Base-by-base conservation (phyloP, 2,888 invertebrate genomes). In the Geotrupes spiniger region DNA sequence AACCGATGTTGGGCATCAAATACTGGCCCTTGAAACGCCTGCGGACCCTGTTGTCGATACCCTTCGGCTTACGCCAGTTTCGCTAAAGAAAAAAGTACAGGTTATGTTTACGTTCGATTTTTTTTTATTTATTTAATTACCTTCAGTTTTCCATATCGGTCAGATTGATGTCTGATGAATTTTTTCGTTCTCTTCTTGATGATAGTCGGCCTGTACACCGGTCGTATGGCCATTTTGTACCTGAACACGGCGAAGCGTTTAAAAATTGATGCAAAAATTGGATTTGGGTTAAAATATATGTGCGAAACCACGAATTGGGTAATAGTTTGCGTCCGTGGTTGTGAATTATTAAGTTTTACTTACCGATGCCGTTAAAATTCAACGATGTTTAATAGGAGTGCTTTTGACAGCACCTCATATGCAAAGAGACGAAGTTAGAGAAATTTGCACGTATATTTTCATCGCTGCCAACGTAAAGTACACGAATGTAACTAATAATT, bases 41-140 rank as follows among this genome's bases (percentile, higher is more conserved):
- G 63, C 99, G 87, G 39, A 99, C 98, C 77, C 98, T 86, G 86
- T 99, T 99, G 79, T 99, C 99, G 77, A 99, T 99, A 93, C 99
- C 99, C 80, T 97, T 97, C 12, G 99, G 99, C 79, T 97, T 99
- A 73, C 99, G 88, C 99, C 99, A 99, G 84, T 92, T 95, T 62
- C 89, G 83, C 92, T 92, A 64, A 11, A 75, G 70, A 50, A 41
- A 56, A 43, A 48, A 27, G 43, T 45, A 40, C n/a, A 51, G 17
- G 42, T 42, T 39, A 53, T 40, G 25, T 10, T 36, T 52, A 44
- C 52, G 42, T 16, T 46, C 39, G 28, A 45, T 40, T 48, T 47
- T 42, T 36, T 42, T 21, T 14, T 44, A 21, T 21, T 3, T 6
- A 21, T 4, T 6, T 4, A 21, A 21, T 53, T 74, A 90, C 91